Evolutionary conservation across 2,797 vertebrate genomes (phyloP).

Genomic region (Phataginus tricuspis): DNA sequence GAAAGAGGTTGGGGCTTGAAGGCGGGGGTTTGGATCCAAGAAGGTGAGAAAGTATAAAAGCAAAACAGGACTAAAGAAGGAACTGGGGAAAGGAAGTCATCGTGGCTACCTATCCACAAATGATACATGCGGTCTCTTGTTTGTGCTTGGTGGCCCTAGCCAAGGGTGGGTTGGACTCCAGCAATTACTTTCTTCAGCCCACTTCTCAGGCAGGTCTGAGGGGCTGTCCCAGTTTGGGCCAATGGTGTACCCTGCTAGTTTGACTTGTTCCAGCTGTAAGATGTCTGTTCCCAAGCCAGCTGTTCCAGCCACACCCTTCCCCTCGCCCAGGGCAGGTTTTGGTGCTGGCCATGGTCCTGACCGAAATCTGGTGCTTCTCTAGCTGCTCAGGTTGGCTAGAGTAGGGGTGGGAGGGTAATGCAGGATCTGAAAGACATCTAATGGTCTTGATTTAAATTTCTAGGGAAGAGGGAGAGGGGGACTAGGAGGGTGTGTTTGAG

Average conservation of each 20-base stretch:
- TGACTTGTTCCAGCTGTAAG: not conserved
- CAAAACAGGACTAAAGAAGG: not conserved
- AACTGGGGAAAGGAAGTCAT: not conserved
- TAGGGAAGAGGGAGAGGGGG: not conserved
- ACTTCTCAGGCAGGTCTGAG: not conserved
- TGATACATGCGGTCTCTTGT: not conserved
- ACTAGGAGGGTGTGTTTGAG: not conserved
- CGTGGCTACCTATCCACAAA: not conserved
- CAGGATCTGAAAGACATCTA: not conserved
- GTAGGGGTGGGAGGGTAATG: not conserved
- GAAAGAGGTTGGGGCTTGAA: not conserved
- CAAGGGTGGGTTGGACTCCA: not conserved
- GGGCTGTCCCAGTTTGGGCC: not conserved
- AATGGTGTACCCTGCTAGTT: not conserved
- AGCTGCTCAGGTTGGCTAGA: not conserved
- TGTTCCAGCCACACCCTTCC: fast-evolving
- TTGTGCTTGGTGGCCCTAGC: not conserved
- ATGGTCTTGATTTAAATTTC: not conserved
- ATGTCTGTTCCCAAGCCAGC: not conserved
- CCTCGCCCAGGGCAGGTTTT: fast-evolving
- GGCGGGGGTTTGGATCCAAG: not conserved
- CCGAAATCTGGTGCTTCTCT: not conserved
- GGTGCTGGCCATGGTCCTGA: conserved; percentile 39
- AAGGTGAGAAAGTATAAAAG: not conserved
- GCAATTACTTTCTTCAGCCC: not conserved